phyloP scores from a whole-genome alignment of 2,797 vertebrate species.

The Pseudomugil gertrudae region DNA sequence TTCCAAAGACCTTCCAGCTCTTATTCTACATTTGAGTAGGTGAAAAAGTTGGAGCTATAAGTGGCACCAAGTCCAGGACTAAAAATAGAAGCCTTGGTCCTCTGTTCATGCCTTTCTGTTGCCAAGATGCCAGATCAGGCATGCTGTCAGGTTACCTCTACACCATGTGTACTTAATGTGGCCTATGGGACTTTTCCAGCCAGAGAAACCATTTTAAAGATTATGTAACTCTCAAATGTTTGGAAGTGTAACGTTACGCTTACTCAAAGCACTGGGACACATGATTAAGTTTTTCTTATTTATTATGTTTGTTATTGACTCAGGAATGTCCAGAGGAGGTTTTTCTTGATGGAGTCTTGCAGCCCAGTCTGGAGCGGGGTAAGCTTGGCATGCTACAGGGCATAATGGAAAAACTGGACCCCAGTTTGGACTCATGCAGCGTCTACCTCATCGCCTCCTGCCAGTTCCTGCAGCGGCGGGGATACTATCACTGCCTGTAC shows the following conservation, averaged over 20 bases:
- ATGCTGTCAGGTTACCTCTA: neutral
- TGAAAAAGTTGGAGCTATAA: neutral
- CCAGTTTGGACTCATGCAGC: constrained; percentile 89
- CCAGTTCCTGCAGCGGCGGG: constrained; percentile 91
- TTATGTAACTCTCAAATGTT: neutral
- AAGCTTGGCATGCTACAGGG: constrained; percentile 88
- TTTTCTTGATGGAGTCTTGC: constrained; percentile 92
- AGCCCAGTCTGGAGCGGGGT: constrained; percentile 89
- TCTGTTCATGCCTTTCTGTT: neutral
- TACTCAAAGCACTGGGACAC: neutral
- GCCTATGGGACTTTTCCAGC: neutral
- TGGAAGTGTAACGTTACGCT: neutral
- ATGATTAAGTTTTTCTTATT: too few species aligned
- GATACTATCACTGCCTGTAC: constrained; percentile 91
- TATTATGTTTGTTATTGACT: neutral
- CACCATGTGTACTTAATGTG: neutral
- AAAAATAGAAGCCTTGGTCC: neutral
- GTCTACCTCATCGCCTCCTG: constrained; percentile 93
- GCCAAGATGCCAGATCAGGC: neutral
- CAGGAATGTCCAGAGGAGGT: constrained; percentile 93
- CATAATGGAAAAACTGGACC: constrained; percentile 89
- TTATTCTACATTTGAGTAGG: neutral
- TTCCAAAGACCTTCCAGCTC: neutral
- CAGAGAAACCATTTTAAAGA: neutral
- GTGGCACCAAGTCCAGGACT: neutral